Evolutionary conservation across 2,113 vertebrate species (phyloP).

Genomic region (Aptenodytes patagonicus): DNA sequence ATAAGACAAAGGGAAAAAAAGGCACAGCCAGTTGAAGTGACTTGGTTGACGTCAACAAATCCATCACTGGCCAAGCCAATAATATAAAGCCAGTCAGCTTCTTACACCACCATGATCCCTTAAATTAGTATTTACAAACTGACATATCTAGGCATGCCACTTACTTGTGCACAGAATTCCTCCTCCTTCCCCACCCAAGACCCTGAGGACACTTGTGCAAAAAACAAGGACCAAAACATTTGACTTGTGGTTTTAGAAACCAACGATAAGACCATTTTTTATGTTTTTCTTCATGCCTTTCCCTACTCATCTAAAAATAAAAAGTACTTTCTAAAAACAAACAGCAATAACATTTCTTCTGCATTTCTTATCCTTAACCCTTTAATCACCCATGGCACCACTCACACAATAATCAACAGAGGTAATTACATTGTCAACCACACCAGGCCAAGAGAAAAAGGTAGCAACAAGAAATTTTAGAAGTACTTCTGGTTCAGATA

Average conservation of each 20-base stretch:
- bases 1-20: constrained; percentile 28
- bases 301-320: not conserved
- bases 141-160: not conserved
- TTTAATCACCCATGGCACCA: not conserved
- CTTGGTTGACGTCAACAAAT: constrained; percentile 14
- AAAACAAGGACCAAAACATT: not conserved
- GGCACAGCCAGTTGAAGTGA: not conserved
- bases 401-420: not conserved
- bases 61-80: not conserved
- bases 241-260: not conserved
- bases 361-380: not conserved
- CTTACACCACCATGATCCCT: not conserved
- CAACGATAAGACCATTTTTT: accelerated
- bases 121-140: not conserved
- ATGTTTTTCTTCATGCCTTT: not conserved
- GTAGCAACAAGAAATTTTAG: not conserved
- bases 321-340: not conserved
- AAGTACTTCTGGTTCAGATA: not conserved
- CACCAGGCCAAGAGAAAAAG: not conserved
- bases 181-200: not conserved
- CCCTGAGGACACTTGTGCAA: not conserved
- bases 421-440: not conserved
- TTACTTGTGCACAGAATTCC: not conserved
- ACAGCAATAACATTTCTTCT: not conserved
- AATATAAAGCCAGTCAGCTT: not conserved